Base-by-base conservation (phyloP, 2,113 vertebrate genomes). In the Nothocercus julius region DNA sequence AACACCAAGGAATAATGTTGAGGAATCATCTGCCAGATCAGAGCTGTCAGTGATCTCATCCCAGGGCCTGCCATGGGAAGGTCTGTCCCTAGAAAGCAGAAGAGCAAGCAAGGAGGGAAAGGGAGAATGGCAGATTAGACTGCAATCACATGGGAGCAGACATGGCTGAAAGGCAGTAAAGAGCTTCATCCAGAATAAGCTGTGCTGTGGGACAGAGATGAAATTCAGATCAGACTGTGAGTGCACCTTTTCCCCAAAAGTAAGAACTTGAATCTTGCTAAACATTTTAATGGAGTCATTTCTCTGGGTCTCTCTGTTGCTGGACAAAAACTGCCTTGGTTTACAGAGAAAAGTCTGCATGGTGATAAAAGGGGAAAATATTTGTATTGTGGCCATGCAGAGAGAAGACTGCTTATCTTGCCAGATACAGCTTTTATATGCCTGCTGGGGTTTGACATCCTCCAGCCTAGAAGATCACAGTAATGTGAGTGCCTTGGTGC, bases 281-380 rank as follows among this genome's bases (percentile, higher is more conserved):
- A 49, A 16, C 22, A 38, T 28, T 3, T 13, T 45, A 42, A 21
- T 13, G 7, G 21, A 64, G 32, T 3, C 22, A 36, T 53, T 61
- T 18, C 18, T 24, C 27, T 45, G 40, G 24, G 11, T 78, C 64
- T 78, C 69, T 5, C 62, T 40, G 3, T 30, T 21, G 62, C 44
- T 44, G 58, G 61, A 32, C 34, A 59, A 56, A 36, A 54, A 17
- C 51, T 68, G 27, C 22, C 30, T 42, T 27, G 4, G 15, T 36
- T 68, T 40, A 15, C 42, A 1, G 4, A 40, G 32, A 49, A 40
- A 40, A 62, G 51, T 22, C 40, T 2, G 2, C 6, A 3, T 0
- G 5, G 1, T 1, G 6, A 1, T 40, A 42, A 20, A 40, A 56
- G 56, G 18, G 32, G 42, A 66, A 64, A n/a, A 45, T 10, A 6